These are phyloP conservation scores for Euphydryas editha DNA, from an alignment of 2,888 invertebrate genomes.

Conservation along the genomic window DNA sequence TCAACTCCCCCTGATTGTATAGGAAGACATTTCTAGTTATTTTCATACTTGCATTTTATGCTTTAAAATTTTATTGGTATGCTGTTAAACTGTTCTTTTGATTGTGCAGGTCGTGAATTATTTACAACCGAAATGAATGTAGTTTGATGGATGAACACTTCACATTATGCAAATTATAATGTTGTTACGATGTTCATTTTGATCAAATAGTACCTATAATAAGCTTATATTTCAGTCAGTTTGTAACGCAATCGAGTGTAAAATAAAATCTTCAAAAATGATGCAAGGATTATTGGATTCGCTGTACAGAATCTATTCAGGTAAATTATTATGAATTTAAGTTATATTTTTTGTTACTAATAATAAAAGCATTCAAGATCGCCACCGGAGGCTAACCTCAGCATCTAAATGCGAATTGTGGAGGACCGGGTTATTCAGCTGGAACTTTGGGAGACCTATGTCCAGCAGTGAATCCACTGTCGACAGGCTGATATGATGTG, in stretches of 20 bases:
- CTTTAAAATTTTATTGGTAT: constrained; percentile 7
- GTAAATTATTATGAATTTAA: constrained; percentile 49
- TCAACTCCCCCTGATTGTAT: constrained; percentile 55
- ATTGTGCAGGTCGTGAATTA: constrained; percentile 21
- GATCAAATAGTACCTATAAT: constrained; percentile 21
- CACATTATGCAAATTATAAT: constrained; percentile 62
- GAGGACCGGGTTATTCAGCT: too few species aligned
- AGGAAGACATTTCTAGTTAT: constrained; percentile 46
- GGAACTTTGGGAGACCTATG: too few species aligned
- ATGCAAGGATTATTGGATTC: constrained; percentile 80
- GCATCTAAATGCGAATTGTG: too few species aligned
- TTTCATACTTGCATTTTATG: constrained; percentile 27
- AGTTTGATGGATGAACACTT: constrained; percentile 52
- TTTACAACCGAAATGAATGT: constrained; percentile 14
- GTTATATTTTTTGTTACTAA: background rate
- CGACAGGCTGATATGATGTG: too few species aligned
- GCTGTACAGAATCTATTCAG: constrained; percentile 77
- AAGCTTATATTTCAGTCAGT: constrained; percentile 44
- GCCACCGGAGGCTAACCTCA: background rate
- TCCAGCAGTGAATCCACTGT: too few species aligned
- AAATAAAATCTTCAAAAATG: constrained; percentile 61
- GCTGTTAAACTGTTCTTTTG: constrained; percentile 12
- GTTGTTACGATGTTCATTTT: constrained; percentile 50
- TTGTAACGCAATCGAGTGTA: constrained; percentile 55
- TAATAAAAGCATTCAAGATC: background rate